Conservation (phyloP, 1,140 invertebrate species). For the Gryon sp. region DNA sequence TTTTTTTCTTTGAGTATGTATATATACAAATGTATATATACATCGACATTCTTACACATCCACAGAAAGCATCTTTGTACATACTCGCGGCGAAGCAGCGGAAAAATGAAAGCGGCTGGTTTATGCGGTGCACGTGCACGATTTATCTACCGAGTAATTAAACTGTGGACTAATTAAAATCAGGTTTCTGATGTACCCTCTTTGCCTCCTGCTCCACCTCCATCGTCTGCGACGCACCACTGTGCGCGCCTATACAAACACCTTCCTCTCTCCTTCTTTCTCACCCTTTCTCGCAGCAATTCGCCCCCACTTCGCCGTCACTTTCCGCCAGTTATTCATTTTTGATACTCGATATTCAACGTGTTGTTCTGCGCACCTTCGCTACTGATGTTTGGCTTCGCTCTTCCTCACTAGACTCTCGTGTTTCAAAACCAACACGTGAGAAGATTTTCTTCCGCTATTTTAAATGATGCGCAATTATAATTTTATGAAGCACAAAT, state of each 20-base stretch:
- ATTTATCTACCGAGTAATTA: conserved; percentile 81
- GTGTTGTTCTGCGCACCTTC: conserved; percentile 49
- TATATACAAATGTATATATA: conserved; percentile 2
- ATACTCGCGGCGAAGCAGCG: conserved; percentile 67
- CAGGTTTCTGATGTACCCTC: conserved; percentile 80
- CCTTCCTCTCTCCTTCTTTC: conserved; percentile 50
- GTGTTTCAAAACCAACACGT: conserved; percentile 28
- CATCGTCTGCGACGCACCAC: conserved; percentile 34
- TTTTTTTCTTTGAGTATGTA: conserved; percentile 8
- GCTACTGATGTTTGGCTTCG: conserved; percentile 42
- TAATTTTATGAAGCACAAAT: conserved; percentile 32
- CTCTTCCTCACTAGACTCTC: conserved; percentile 29
- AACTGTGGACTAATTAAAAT: conserved; percentile 81
- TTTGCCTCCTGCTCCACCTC: conserved; percentile 47
- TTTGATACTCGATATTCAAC: conserved; percentile 56
- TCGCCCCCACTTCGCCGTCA: conserved; percentile 2
- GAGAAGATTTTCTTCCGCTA: conserved; percentile 34
- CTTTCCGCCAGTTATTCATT: conserved; percentile 42
- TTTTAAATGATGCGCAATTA: conserved; percentile 30
- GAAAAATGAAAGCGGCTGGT: conserved; percentile 80
- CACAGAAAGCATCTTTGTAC: conserved; percentile 58
- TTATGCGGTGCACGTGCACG: conserved; percentile 80
- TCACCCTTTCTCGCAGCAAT: conserved; percentile 33
- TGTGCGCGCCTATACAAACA: conserved; percentile 47
- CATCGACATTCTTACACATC: conserved; percentile 54